Evolutionary conservation across 1,140 invertebrate genomes (phyloP).

Genomic region (Caenorhabditis remanei): DNA sequence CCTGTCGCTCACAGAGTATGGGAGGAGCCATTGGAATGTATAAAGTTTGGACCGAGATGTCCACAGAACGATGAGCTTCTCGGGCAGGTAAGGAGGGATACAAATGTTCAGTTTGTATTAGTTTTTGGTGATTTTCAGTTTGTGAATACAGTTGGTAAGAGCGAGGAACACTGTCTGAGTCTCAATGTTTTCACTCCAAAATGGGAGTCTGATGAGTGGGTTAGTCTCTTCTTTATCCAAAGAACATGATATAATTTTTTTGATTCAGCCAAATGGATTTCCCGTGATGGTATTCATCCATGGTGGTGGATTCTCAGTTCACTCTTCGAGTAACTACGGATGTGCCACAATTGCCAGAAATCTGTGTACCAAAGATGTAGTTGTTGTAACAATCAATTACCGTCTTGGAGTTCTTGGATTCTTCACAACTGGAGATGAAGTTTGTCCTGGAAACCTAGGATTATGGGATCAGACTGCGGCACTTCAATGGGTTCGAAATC

Average conservation of each 20-base stretch:
- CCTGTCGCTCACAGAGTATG: constrained; percentile 48
- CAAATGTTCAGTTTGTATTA: neutral
- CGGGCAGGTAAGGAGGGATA: constrained; percentile 56
- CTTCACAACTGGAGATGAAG: constrained; percentile 77
- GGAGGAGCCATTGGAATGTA: constrained; percentile 61
- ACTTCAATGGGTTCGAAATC: constrained; percentile 77
- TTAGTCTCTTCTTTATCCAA: neutral
- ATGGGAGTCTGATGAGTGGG: constrained; percentile 75
- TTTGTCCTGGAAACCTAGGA: constrained; percentile 78
- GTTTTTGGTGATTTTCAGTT: constrained; percentile 32
- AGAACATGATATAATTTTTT: constrained; percentile 33
- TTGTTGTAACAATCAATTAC: constrained; percentile 72
- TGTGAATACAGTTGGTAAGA: constrained; percentile 57
- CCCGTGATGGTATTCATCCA: constrained; percentile 96
- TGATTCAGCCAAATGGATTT: constrained; percentile 78
- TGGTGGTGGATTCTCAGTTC: constrained; percentile 94
- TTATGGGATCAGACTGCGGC: constrained; percentile 78
- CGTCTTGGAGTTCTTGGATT: constrained; percentile 76
- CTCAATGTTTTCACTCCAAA: constrained; percentile 83
- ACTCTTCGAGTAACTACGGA: constrained; percentile 90
- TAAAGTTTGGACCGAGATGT: constrained; percentile 66
- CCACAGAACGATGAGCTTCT: constrained; percentile 68
- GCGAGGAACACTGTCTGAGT: constrained; percentile 80
- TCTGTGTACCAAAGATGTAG: constrained; percentile 70
- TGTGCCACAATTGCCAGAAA: constrained; percentile 80